phyloP scores from a whole-genome alignment of 2,888 invertebrate species.

The Belgica antarctica region DNA sequence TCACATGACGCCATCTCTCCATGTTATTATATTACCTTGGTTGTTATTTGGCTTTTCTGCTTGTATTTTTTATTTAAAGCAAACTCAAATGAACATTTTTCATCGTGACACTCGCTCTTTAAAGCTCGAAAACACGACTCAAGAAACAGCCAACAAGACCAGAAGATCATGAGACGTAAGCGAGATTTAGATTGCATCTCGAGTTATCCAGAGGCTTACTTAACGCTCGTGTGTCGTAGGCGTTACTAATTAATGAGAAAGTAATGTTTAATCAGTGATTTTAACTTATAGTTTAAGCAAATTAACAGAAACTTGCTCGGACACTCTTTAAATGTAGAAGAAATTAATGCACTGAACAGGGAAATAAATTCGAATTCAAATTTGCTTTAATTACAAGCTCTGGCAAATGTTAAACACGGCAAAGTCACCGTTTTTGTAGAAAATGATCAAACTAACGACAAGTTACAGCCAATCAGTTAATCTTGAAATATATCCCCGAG shows the following conservation, averaged over 20 bases:
- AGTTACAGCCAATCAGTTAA: conserved; percentile 33
- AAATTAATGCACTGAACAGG: neutral
- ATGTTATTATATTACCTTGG: conserved; percentile 6
- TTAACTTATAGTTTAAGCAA: neutral
- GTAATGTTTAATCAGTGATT: neutral
- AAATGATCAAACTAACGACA: conserved; percentile 10
- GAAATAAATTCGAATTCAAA: neutral
- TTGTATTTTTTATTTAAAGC: neutral
- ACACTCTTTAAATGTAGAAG: no score
- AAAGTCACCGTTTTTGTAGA: neutral
- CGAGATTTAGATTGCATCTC: neutral
- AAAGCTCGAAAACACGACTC: neutral
- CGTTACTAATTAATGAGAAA: conserved; percentile 1
- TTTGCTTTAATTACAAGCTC: no score
- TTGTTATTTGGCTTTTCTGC: neutral
- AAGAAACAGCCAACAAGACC: neutral
- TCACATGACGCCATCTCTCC: conserved; percentile 3
- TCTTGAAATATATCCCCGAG: conserved; percentile 34
- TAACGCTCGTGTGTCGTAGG: neutral
- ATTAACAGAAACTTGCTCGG: conserved; percentile 12
- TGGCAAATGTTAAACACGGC: no score
- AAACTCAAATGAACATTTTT: neutral
- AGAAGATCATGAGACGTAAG: neutral
- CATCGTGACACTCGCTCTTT: neutral
- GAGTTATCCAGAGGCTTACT: neutral